These are phyloP conservation scores for Bombycilla garrulus DNA, from an alignment of 2,113 vertebrate genomes.

Conservation along the genomic window DNA sequence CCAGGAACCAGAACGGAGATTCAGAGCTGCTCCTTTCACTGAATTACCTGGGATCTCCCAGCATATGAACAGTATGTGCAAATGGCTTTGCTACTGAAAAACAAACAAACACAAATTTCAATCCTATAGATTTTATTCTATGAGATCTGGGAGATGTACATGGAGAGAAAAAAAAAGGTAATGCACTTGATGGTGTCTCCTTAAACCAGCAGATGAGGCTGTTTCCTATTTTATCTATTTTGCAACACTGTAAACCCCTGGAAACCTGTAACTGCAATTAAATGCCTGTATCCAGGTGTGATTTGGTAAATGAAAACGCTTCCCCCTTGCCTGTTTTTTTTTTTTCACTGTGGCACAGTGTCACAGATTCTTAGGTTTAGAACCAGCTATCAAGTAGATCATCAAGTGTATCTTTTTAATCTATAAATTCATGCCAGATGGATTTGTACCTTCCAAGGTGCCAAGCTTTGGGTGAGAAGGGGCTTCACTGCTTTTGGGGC, in stretches of 20 bases:
- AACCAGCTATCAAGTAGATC: background rate
- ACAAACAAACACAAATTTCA: background rate
- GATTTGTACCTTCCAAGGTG: background rate
- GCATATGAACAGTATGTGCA: background rate
- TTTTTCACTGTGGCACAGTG: background rate
- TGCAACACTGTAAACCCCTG: background rate
- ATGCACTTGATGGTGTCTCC: background rate
- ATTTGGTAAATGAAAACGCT: background rate
- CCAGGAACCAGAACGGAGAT: background rate
- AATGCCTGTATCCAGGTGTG: background rate
- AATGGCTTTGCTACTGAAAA: background rate
- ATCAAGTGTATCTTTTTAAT: background rate
- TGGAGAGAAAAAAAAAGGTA: too few relatives aligned
- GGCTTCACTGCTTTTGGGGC: background rate
- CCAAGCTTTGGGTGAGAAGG: background rate
- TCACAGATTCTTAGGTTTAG: background rate
- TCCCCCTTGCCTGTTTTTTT: background rate
- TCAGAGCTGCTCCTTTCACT: background rate
- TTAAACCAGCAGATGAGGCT: slow-evolving; percentile 44
- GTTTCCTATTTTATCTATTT: background rate
- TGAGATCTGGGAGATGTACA: background rate
- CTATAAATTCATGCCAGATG: background rate
- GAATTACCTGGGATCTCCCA: background rate
- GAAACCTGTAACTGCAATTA: background rate
- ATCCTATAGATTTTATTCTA: background rate